Evolutionary conservation across 2,888 invertebrate species (phyloP), one percentile per base, ranked within the genome.

Genomic region (Rhagonycha lutea): DNA sequence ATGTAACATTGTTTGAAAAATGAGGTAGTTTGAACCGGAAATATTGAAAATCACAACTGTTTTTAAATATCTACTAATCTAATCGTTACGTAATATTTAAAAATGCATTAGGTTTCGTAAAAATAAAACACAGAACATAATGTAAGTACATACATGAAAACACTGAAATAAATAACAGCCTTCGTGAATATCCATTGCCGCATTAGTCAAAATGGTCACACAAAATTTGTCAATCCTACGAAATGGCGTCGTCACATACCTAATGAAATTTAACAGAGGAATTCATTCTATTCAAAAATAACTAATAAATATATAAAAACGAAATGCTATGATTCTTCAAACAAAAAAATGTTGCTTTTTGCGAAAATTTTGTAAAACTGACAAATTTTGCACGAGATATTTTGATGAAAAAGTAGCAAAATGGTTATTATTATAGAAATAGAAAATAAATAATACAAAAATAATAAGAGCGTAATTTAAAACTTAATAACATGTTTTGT

Each of bases 11-110:
- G 24, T 79, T 72, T 78, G 71, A 79, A 79, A 80, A 79, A 79
- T 80, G 80, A 80, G 80, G 80, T 80, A 80, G 80, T 70, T 63
- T 78, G 24, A 72, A 78, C 78, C 78, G 78, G 75, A 78, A 78
- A 69, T 75, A 78, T 75, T 73, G 68, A 67, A 71, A 73, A 78
- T 78, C 78, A 78, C 78, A 78, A 78, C 73, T 65, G 70, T 62
- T 70, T 65, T 75, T 78, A 78, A 63, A 18, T 63, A 24, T 24
- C 63, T 63, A 63, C 63, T 63, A 63, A 63, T 23, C 24, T 23
- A 63, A 63, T 63, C 32, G 32, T 32, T 32, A 77, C 74, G 61
- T 74, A 74, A 74, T 70, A 71, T 47, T 70, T 61, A 71, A 73
- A 74, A 61, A 69, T 69, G 72, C 69, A 73, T 73, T 69, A 71